These are phyloP conservation scores for Psettodes erumei DNA, from an alignment of 2,113 vertebrate genomes.

Conservation along the genomic window DNA sequence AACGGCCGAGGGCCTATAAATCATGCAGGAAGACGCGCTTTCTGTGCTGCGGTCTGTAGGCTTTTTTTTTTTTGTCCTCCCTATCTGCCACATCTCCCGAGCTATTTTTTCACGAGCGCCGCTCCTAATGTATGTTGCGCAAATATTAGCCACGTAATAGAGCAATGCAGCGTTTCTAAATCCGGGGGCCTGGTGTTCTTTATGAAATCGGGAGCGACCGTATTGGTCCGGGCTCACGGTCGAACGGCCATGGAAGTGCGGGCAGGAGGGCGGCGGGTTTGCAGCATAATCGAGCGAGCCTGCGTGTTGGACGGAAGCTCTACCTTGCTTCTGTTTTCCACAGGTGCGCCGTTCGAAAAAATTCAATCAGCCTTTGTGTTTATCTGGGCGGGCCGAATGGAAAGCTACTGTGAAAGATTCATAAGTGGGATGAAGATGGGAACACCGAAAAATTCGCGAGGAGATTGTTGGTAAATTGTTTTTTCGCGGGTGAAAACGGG, in stretches of 20 bases:
- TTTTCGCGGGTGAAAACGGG: slow-evolving; percentile 68
- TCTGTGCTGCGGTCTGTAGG: slow-evolving; percentile 38
- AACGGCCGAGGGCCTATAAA: slow-evolving; percentile 67
- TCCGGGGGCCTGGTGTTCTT: slow-evolving; percentile 18
- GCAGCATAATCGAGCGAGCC: background rate
- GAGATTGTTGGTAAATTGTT: slow-evolving; percentile 74
- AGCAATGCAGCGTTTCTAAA: slow-evolving; percentile 19
- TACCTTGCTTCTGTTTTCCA: background rate
- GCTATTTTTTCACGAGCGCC: slow-evolving; percentile 44
- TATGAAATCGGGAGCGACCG: slow-evolving; percentile 1
- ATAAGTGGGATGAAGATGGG: slow-evolving; percentile 49
- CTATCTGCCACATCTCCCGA: slow-evolving; percentile 18
- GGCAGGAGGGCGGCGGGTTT: slow-evolving; percentile 19
- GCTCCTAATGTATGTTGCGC: slow-evolving; percentile 26
- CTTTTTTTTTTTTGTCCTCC: slow-evolving; percentile 56
- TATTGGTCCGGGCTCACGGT: slow-evolving; percentile 8
- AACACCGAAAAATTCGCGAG: slow-evolving; percentile 56
- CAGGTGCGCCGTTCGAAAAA: slow-evolving; percentile 10
- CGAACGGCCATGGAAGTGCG: slow-evolving; percentile 20
- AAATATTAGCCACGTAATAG: slow-evolving; percentile 32
- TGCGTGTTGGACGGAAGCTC: slow-evolving; percentile 23
- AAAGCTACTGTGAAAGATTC: slow-evolving; percentile 50
- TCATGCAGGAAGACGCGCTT: slow-evolving; percentile 64
- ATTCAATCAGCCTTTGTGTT: slow-evolving; percentile 48
- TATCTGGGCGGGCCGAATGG: slow-evolving; percentile 28